These are phyloP conservation scores for Heteractis magnifica DNA, from an alignment of 92 coral and sea anemone genomes.

Conservation along the genomic window DNA sequence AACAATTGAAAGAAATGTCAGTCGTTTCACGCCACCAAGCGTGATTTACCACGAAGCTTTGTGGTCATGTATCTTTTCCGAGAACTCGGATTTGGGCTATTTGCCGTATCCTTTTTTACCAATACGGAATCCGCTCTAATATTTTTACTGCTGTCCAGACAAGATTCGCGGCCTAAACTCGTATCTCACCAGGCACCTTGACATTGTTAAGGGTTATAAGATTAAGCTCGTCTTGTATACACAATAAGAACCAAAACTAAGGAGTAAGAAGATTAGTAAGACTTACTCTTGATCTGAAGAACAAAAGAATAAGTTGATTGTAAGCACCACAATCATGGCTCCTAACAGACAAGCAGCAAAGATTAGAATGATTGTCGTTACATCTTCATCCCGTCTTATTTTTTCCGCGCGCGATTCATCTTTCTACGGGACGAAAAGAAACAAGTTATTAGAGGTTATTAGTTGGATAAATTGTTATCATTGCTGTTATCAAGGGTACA, in stretches of 20 bases:
- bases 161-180: neutral
- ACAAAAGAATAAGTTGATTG: slow-evolving; percentile 18
- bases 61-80: too few relatives aligned
- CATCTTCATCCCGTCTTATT: slow-evolving; percentile 4
- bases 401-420: slow-evolving; percentile 6
- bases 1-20: too few relatives aligned
- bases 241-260: neutral
- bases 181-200: neutral
- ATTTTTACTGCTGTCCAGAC: neutral
- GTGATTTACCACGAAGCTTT: too few relatives aligned
- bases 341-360: slow-evolving; percentile 19
- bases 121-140: too few relatives aligned
- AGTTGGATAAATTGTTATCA: neutral
- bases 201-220: slow-evolving; percentile 1
- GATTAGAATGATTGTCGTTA: slow-evolving; percentile 19
- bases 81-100: too few relatives aligned
- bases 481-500: neutral
- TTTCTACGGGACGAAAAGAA: neutral
- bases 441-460: neutral
- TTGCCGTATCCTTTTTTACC: too few relatives aligned
- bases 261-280: neutral
- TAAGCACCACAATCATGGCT: slow-evolving; percentile 9
- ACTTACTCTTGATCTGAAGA: slow-evolving; percentile 32
- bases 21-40: too few relatives aligned
- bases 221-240: neutral